Evolutionary conservation across 2,888 invertebrate genomes (phyloP).

Genomic region (Tenthredo amoena): DNA sequence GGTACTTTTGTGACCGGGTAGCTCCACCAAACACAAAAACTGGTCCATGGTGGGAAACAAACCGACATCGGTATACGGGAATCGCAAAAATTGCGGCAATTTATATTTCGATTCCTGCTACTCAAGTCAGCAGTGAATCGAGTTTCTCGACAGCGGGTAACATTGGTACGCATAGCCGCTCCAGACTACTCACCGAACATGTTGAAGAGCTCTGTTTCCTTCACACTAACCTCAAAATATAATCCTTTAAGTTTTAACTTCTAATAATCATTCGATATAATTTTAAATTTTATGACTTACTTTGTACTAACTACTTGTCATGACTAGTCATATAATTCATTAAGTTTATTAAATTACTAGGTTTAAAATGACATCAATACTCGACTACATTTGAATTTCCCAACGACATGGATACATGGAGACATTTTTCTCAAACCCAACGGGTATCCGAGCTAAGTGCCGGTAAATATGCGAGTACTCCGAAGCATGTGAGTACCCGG

Average conservation of each 20-base stretch:
- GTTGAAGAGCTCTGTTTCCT: background rate
- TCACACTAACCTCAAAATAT: background rate
- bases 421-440: background rate
- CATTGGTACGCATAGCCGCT: background rate
- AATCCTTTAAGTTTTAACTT: background rate
- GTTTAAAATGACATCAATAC: no score
- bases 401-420: background rate
- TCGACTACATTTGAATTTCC: background rate
- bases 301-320: background rate
- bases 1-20: background rate
- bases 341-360: no score
- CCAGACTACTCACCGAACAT: background rate
- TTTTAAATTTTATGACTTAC: background rate
- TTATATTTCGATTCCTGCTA: background rate
- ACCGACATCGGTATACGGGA: background rate
- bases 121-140: background rate
- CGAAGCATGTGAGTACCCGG: no score
- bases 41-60: background rate
- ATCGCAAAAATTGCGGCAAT: background rate
- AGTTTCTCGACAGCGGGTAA: constrained; percentile 2
- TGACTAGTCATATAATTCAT: no score
- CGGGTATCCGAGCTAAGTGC: background rate
- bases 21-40: background rate
- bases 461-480: no score
- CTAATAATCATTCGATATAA: background rate